phyloP scores from a whole-genome alignment of 2,113 vertebrate species.

The Glaucomys volans region DNA sequence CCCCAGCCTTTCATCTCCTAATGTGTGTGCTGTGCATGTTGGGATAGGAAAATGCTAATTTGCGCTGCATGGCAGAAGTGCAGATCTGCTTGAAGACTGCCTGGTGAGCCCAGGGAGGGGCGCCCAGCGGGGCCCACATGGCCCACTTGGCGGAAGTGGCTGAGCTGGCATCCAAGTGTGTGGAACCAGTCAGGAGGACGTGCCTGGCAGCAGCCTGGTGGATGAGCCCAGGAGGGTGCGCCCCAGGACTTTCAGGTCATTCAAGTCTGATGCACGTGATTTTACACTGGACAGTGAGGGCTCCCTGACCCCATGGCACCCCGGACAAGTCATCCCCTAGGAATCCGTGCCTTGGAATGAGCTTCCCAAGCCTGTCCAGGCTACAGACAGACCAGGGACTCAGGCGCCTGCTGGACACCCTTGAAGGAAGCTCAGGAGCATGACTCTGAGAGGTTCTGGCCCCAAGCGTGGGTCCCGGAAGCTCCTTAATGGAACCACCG shows the following conservation, averaged over 20 bases:
- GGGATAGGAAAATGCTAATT: background rate
- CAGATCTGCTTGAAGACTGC: background rate
- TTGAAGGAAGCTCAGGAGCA: background rate
- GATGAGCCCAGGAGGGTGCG: fast-evolving
- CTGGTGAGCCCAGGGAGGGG: fast-evolving
- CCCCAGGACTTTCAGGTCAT: fast-evolving
- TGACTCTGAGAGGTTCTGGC: fast-evolving
- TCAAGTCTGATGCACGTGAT: fast-evolving
- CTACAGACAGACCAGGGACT: background rate
- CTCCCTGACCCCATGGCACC: fast-evolving
- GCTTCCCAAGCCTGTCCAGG: background rate
- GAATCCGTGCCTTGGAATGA: fast-evolving
- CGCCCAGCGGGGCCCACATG: background rate
- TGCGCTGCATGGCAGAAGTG: background rate
- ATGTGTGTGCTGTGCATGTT: background rate
- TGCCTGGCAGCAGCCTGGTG: background rate
- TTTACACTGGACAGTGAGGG: no score
- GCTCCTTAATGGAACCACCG: fast-evolving
- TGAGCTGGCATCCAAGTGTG: fast-evolving
- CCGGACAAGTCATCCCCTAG: fast-evolving
- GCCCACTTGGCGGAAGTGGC: no score
- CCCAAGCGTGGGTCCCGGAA: fast-evolving
- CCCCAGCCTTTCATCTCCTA: conserved; percentile 23
- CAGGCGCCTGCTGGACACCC: background rate
- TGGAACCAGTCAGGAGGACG: fast-evolving